Evolutionary conservation across 1,140 invertebrate genomes (phyloP).

Genomic region (Drosophila kurseongensis): DNA sequence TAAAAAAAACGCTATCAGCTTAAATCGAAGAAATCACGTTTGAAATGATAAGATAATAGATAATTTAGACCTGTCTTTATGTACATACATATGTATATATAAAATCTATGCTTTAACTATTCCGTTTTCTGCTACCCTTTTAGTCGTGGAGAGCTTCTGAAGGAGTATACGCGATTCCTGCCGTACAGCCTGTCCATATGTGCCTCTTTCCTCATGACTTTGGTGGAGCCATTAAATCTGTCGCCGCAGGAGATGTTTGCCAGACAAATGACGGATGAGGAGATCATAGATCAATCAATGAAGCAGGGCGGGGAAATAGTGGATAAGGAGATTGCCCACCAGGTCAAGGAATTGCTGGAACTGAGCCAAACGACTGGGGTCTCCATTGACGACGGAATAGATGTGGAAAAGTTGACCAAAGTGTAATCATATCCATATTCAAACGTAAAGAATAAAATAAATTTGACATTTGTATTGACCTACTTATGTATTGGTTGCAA

Average conservation of each 20-base stretch:
- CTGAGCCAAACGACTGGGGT: conserved; percentile 47
- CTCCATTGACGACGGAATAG: conserved; percentile 61
- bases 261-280: background rate
- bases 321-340: conserved; percentile 67
- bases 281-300: conserved; percentile 34
- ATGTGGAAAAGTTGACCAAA: conserved; percentile 17
- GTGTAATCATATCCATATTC: background rate
- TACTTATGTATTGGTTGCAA: background rate
- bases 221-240: conserved; percentile 46
- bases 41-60: background rate
- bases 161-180: conserved; percentile 69
- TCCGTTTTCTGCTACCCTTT: no score
- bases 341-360: conserved; percentile 71
- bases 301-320: conserved; percentile 59
- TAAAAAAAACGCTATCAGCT: no score
- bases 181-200: conserved; percentile 57
- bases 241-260: conserved; percentile 47
- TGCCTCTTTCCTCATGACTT: conserved; percentile 45
- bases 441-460: conserved; percentile 6
- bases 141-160: conserved; percentile 51
- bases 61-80: no score
- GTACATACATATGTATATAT: no score
- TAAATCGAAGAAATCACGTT: background rate
- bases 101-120: background rate
- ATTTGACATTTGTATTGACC: background rate